phyloP scores from a whole-genome alignment of 2,888 invertebrate genomes.

The Baccha elongata region DNA sequence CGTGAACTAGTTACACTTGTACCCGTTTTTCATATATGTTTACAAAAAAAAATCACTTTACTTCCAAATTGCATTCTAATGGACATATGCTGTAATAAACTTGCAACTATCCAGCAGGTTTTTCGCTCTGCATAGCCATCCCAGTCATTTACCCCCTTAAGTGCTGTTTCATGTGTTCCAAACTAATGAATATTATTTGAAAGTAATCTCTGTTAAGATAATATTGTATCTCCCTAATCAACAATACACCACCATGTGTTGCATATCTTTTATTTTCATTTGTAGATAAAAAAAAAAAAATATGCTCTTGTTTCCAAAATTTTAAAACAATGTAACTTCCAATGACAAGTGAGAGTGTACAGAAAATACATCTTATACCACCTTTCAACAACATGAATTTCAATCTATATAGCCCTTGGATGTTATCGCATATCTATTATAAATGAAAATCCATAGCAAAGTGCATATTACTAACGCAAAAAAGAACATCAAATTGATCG shows the following conservation, averaged over 20 bases:
- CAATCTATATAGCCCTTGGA: conserved; percentile 50
- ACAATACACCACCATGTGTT: conserved; percentile 46
- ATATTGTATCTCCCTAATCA: conserved; percentile 19
- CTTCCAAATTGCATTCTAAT: conserved; percentile 66
- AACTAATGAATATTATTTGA: conserved; percentile 74
- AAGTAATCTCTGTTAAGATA: conserved; percentile 66
- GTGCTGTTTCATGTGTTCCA: conserved; percentile 73
- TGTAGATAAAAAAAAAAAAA: not conserved
- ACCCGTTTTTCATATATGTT: conserved; percentile 40
- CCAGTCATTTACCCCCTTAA: conserved; percentile 55
- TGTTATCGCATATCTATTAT: conserved; percentile 36
- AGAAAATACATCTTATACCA: not conserved
- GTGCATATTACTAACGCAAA: conserved; percentile 78
- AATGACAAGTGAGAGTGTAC: conserved; percentile 19
- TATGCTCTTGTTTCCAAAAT: conserved; percentile 22
- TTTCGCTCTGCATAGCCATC: not conserved
- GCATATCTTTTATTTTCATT: conserved; percentile 27
- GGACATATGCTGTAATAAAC: conserved; percentile 68
- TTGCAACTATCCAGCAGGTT: conserved; percentile 8
- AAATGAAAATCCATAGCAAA: conserved; percentile 37
- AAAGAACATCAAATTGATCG: conserved; percentile 82
- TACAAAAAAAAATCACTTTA: conserved; percentile 63
- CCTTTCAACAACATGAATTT: conserved; percentile 36
- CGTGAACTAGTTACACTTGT: conserved; percentile 43
- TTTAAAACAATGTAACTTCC: conserved; percentile 50